phyloP scores from a whole-genome alignment of 2,888 invertebrate genomes.

The Eueremaeus valkanovi region DNA sequence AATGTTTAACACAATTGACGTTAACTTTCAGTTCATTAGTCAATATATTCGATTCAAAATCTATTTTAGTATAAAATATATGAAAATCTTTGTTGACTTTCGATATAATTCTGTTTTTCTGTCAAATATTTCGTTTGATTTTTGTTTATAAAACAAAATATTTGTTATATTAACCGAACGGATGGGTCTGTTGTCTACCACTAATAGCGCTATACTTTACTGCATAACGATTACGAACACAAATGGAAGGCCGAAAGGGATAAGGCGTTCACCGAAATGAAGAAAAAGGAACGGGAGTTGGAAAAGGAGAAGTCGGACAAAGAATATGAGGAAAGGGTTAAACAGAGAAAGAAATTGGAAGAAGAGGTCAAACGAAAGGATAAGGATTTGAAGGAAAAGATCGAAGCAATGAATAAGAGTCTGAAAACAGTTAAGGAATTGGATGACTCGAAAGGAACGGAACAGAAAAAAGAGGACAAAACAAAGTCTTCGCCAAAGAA shows the following conservation, averaged over 20 bases:
- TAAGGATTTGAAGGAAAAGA: background rate
- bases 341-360: background rate
- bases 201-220: conserved; percentile 20
- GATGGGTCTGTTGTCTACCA: no score
- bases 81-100: no score
- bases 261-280: background rate
- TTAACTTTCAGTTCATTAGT: no score
- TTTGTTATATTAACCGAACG: no score
- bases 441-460: background rate
- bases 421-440: conserved; percentile 8
- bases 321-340: background rate
- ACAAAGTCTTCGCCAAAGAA: background rate
- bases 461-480: background rate
- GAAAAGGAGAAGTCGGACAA: background rate
- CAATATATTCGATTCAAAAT: no score
- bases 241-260: conserved; percentile 5
- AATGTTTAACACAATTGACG: no score
- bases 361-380: conserved; percentile 25
- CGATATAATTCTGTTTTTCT: background rate
- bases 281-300: background rate
- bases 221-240: background rate
- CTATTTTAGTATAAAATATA: no score
- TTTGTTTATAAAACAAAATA: background rate
- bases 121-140: background rate
- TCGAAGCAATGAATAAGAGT: background rate